Conservation (phyloP, 2,797 vertebrate genomes). For the Thalassophryne amazonica region DNA sequence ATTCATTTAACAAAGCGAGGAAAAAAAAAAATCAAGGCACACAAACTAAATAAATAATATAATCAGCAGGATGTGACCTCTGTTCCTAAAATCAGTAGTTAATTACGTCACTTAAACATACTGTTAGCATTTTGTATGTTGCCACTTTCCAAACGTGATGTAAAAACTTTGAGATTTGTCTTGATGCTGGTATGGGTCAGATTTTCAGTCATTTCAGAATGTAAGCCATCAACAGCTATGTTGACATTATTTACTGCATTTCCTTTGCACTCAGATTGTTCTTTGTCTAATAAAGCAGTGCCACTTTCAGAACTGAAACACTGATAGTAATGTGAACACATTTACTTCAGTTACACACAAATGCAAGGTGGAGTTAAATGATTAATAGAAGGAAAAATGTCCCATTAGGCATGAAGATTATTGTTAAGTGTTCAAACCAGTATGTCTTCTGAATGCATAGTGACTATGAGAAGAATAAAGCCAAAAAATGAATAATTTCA, state of each 20-base stretch:
- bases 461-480: too few relatives aligned
- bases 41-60: conserved; percentile 21
- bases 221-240: too few relatives aligned
- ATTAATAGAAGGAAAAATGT: conserved; percentile 17
- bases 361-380: conserved; percentile 10
- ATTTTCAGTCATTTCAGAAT: too few relatives aligned
- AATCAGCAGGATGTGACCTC: conserved; percentile 46
- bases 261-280: too few relatives aligned
- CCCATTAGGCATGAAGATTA: not conserved
- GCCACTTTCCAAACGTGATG: not conserved
- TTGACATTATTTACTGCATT: not conserved
- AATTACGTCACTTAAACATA: too few relatives aligned
- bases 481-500: too few relatives aligned
- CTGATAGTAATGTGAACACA: too few relatives aligned
- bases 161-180: too few relatives aligned
- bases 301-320: too few relatives aligned
- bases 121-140: not conserved
- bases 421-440: conserved; percentile 1
- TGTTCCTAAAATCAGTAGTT: too few relatives aligned
- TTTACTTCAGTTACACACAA: conserved; percentile 24
- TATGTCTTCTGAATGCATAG: too few relatives aligned
- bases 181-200: too few relatives aligned
- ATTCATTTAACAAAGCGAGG: conserved; percentile 24
- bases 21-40: conserved; percentile 65
- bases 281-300: not conserved